Conservation (phyloP, 2,113 vertebrate genomes). For the Cercocebus atys region DNA sequence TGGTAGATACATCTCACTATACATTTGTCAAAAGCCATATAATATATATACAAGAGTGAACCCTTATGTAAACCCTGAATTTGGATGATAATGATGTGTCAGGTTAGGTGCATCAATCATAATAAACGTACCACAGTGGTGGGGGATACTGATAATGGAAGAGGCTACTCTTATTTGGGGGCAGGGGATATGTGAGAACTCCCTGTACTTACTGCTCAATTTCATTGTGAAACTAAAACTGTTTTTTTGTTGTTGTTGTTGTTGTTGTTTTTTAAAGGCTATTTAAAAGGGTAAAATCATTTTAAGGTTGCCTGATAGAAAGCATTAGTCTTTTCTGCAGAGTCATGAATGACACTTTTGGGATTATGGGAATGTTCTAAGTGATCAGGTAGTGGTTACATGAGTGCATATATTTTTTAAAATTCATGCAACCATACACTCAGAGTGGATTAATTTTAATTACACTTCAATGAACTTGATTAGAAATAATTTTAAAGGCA, state of each 20-base stretch:
- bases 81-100: neutral
- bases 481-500: neutral
- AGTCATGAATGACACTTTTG: neutral
- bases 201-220: neutral
- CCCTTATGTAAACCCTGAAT: neutral
- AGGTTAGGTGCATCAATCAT: neutral
- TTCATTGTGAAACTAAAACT: neutral
- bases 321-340: neutral
- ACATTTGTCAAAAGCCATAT: neutral
- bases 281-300: neutral
- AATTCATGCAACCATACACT: neutral
- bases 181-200: neutral
- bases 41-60: neutral
- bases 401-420: neutral
- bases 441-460: neutral
- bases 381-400: neutral
- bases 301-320: neutral
- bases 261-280: neutral
- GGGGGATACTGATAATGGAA: no score
- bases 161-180: neutral
- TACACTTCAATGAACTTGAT: neutral
- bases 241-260: no score
- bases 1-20: neutral
- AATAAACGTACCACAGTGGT: neutral
- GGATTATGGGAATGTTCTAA: neutral